Evolutionary conservation across 2,888 invertebrate species (phyloP).

Genomic region (Amphipoea oculea): DNA sequence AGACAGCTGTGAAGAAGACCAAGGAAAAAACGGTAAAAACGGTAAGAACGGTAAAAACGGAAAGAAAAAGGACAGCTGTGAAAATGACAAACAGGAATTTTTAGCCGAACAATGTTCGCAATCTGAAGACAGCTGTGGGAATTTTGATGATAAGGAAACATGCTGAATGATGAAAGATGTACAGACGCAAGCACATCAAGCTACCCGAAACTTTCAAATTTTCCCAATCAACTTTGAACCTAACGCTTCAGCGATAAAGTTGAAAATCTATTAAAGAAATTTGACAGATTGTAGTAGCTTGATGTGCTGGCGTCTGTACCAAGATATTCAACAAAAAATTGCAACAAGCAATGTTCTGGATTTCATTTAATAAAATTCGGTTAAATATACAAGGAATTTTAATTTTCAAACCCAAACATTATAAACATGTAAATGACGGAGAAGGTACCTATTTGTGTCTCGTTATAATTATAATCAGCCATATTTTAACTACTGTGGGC

Average conservation of each 20-base stretch:
- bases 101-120: constrained; percentile 27
- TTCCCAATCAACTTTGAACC: no score
- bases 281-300: no score
- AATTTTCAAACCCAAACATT: neutral
- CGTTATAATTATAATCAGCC: no score
- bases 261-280: no score
- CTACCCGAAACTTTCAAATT: no score
- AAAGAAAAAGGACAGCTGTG: neutral
- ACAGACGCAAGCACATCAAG: no score
- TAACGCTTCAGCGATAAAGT: no score
- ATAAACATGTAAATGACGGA: neutral
- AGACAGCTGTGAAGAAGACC: neutral
- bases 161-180: neutral
- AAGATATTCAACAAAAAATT: neutral
- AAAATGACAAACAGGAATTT: neutral
- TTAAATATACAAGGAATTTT: neutral
- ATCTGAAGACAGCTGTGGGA: neutral
- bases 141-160: neutral
- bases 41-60: neutral
- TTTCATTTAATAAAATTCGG: constrained; percentile 22
- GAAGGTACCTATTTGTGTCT: no score
- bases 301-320: no score
- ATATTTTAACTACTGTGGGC: no score
- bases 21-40: fast-evolving
- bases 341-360: neutral